Percentiles rank a stretch among this genome's conserved stretches.
Evolutionary conservation across 2,797 vertebrate species (phyloP).

Genomic region (Eremophila alpestris): DNA sequence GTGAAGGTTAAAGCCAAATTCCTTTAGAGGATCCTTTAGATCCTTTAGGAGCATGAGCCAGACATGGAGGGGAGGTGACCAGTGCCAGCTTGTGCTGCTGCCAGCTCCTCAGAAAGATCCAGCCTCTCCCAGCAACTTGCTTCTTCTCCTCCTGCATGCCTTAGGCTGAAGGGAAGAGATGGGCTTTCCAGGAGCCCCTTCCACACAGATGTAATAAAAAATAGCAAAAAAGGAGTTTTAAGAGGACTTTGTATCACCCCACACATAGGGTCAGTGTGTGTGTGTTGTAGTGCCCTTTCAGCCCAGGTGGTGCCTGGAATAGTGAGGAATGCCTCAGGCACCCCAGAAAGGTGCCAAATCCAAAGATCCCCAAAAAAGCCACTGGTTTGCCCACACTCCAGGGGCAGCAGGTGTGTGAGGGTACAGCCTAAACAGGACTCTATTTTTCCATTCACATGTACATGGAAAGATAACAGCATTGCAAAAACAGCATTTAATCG

Average conservation of each 20-base stretch:
- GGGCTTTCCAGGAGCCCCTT: background rate
- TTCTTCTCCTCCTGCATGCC: background rate
- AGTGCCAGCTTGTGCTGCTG: background rate
- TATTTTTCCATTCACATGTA: background rate
- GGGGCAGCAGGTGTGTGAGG: background rate
- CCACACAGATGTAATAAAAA: background rate
- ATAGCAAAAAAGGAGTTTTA: background rate
- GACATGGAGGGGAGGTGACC: rapidly evolving
- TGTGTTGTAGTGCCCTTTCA: background rate
- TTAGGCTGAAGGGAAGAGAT: background rate
- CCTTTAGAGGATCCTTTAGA: background rate
- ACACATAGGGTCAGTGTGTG: background rate
- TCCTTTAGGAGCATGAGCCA: background rate
- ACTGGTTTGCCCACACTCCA: background rate
- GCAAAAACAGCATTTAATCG: slow-evolving; percentile 53
- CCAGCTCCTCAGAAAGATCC: background rate
- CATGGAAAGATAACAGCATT: background rate
- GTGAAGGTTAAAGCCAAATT: background rate
- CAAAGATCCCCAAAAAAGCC: background rate
- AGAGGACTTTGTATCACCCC: background rate
- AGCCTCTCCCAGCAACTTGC: background rate
- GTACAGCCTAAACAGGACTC: background rate
- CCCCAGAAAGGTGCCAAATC: background rate
- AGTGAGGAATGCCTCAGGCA: background rate
- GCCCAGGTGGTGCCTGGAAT: background rate